Base-by-base conservation (phyloP, 2,888 invertebrate genomes). In the Deladenus siricidicola region DNA sequence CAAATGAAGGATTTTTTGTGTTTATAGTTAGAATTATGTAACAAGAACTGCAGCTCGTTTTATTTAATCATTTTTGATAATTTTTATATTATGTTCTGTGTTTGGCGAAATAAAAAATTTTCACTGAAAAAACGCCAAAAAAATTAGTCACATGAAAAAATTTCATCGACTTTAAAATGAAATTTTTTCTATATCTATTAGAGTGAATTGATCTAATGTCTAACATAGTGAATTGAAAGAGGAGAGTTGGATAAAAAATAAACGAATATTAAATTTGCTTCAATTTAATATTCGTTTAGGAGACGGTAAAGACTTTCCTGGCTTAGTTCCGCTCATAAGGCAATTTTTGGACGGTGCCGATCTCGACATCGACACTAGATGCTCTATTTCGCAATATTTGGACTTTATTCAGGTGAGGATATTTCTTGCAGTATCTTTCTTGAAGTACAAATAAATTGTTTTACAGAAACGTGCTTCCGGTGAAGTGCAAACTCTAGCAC, bases 311-410 rank as follows among this genome's bases (percentile, higher is more conserved):
- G 86, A 87, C 63, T 99, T 96, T 83, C 92, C 93, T 26, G 98
- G 98, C 0, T 83, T 99, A 73, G 86, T 94, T 69, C 89, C 93
- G 3, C 83, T 99, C 72, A 90, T 98, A 65, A 88, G 90, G 80
- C 89, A 88, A 74, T 98, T 92, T 82, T 84, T 98, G 73, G 88
- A 88, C 69, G 89, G 88, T 63, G 90, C 94, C 86, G 94, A 98
- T 80, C 89, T 94, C 53, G 98, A 98, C 82, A 91, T 93, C 1
- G 96, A 96, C 81, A 96, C 94, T 44, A 89, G 77, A 80, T 96
- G 96, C 82, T 91, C 92, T 8, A 89, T 98, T 76, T 89, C 89
- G 80, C 90, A 93, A 82, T 98, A 98, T 83, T 85, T 98, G 67
- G 89, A 88, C 43, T 70, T 69, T 65, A 93, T 98, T 79, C 87